Evolutionary conservation across 2,888 invertebrate species (phyloP).

Genomic region (Chromoteleia sp.): DNA sequence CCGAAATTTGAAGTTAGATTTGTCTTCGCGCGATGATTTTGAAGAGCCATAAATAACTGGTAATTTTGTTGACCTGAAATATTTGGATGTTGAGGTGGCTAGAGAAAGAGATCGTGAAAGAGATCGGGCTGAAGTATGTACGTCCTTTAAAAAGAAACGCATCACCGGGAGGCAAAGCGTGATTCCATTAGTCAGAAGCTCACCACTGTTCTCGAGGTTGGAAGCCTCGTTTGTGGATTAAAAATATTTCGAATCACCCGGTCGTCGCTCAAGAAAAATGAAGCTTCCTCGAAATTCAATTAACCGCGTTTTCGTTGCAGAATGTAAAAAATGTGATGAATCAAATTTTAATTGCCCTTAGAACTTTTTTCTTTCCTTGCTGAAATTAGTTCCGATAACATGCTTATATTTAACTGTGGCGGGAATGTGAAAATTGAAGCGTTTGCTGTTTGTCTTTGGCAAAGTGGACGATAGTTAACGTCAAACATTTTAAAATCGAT

Average conservation of each 20-base stretch:
- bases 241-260: slow-evolving; percentile 55
- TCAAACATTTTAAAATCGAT: too few relatives aligned
- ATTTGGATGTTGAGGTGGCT: slow-evolving; percentile 66
- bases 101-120: slow-evolving; percentile 55
- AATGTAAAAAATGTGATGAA: slow-evolving; percentile 51
- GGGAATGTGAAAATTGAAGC: too few relatives aligned
- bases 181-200: slow-evolving; percentile 81
- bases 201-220: slow-evolving; percentile 75
- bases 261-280: slow-evolving; percentile 37
- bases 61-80: slow-evolving; percentile 22
- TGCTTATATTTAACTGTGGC: too few relatives aligned
- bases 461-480: too few relatives aligned
- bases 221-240: slow-evolving; percentile 73
- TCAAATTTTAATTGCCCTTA: neutral
- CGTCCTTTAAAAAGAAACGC: slow-evolving; percentile 69
- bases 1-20: neutral
- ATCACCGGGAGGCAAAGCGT: slow-evolving; percentile 79
- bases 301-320: slow-evolving; percentile 32
- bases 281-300: slow-evolving; percentile 46
- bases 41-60: slow-evolving; percentile 30
- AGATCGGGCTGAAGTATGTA: slow-evolving; percentile 51
- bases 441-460: too few relatives aligned
- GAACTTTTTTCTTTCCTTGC: too few relatives aligned
- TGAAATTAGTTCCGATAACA: too few relatives aligned
- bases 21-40: slow-evolving; percentile 18